Evolutionary conservation across 37 sponge, comb jelly and placozoan species (phyloP).

Genomic region (Ephydatia muelleri): DNA sequence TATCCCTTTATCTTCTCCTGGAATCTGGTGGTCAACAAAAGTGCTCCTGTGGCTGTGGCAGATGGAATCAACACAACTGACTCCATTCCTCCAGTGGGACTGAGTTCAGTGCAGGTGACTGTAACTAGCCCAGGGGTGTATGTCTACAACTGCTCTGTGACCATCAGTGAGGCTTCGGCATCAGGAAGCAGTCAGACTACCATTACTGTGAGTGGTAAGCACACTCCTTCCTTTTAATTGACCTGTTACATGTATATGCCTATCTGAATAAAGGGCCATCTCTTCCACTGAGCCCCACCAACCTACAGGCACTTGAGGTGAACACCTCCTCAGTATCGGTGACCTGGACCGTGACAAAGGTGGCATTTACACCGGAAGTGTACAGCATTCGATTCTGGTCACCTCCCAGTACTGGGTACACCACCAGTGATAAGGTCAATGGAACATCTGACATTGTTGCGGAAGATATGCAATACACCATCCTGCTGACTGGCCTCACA

Average conservation of each 20-base stretch:
- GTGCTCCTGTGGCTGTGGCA: background rate
- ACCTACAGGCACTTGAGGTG: background rate
- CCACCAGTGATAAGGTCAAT: background rate
- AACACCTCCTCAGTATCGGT: background rate
- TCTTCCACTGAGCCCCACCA: background rate
- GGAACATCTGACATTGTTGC: background rate
- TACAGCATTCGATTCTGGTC: background rate
- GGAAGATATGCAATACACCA: background rate
- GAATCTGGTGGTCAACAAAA: background rate
- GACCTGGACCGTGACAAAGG: conserved; percentile 9
- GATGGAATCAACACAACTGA: background rate
- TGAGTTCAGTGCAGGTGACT: background rate
- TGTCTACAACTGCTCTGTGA: background rate
- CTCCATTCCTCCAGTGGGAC: background rate
- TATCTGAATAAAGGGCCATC: background rate
- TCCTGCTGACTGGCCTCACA: background rate
- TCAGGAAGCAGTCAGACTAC: background rate
- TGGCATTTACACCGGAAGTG: conserved; percentile 8
- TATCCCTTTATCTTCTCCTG: background rate
- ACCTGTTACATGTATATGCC: background rate
- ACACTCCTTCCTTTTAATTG: background rate
- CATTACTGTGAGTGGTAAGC: background rate
- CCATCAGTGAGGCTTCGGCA: background rate
- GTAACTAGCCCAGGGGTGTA: background rate
- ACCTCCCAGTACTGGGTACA: background rate